phyloP scores from a whole-genome alignment of 2,888 invertebrate species.

The Phyllotreta cruciferae region DNA sequence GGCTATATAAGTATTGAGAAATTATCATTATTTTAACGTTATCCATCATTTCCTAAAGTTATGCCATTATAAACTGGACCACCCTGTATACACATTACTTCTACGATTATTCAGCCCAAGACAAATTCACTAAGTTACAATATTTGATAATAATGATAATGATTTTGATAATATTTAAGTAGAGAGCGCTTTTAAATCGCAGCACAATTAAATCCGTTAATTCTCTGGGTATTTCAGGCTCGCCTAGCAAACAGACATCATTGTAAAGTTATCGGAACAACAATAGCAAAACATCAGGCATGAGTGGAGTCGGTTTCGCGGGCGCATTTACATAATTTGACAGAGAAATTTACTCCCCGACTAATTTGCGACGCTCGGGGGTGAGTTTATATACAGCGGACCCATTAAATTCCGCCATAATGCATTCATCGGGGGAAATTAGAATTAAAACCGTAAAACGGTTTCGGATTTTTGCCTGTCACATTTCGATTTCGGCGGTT shows the following conservation, averaged over 20 bases:
- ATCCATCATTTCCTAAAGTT: no score
- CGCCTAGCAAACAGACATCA: slow-evolving; percentile 21
- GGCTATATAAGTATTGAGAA: no score
- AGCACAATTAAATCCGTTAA: slow-evolving; percentile 25
- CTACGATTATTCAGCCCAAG: no score
- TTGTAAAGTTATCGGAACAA: slow-evolving; percentile 31
- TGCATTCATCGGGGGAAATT: slow-evolving; percentile 53
- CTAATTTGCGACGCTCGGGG: slow-evolving; percentile 59
- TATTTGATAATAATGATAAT: no score
- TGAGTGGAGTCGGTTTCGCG: slow-evolving; percentile 45
- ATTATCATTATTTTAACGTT: no score
- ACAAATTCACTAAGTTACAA: no score
- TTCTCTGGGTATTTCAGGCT: slow-evolving; percentile 17
- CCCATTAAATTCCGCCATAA: slow-evolving; percentile 55
- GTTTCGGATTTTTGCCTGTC: slow-evolving; percentile 43
- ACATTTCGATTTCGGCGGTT: slow-evolving; percentile 31
- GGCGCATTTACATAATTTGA: slow-evolving; percentile 60
- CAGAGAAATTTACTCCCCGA: slow-evolving; percentile 60
- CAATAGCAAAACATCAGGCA: slow-evolving; percentile 33
- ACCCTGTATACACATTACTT: no score
- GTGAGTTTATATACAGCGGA: slow-evolving; percentile 56
- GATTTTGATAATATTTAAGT: no score
- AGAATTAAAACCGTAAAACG: slow-evolving; percentile 45
- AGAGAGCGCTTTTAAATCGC: no score
- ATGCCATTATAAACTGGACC: no score